Base-by-base conservation (phyloP, 2,888 invertebrate species). In the Cataglyphis cursor region DNA sequence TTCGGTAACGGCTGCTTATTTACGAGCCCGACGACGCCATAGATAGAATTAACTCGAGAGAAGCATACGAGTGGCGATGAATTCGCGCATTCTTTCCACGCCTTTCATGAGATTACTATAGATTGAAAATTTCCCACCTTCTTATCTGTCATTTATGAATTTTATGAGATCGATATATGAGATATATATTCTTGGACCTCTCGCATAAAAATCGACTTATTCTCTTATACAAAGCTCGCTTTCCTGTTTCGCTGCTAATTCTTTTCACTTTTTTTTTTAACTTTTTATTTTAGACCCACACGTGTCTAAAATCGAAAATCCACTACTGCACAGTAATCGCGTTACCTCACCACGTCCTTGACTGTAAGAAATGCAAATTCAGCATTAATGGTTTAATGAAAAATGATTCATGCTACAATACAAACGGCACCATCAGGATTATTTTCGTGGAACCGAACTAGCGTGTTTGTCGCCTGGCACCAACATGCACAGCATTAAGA, bases 401-500 rank as follows among this genome's bases (percentile, higher is more conserved):
- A 59, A 70, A 72, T 48, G 41, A 80, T 59, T 59, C 78, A 48
- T 59, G 78, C 59, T 57, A 44, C n/a, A 51, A 66, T 5, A 44
- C 59, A 80, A 80, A 80, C 35, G 59, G 44, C 48, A 35, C 9
- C 72, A 80, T 80, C 59, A 35, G 59, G 12, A 70, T 72, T 80
- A 80, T 80, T 44, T 80, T 72, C 44, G 41, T 41, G 54, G 15
- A 24, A 31, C 48, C 44, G 12, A 68, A 70, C 44, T 44, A 59
- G 44, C 70, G 21, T 31, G 28, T 44, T 51, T 66, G 59, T 72
- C 59, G 72, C 78, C 78, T 80, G 78, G 78, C 72, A 80, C 72
- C 78, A 80, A 44, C 59, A 44, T 80, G 72, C 44, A 70, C 78
- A 70, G n/a, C 64, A n/a, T 35, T 72, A 80, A 72, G 24, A 72